Evolutionary conservation across 2,888 invertebrate genomes (phyloP), one percentile per base, ranked within the genome.

Genomic region (Ichneumoninae sp.): DNA sequence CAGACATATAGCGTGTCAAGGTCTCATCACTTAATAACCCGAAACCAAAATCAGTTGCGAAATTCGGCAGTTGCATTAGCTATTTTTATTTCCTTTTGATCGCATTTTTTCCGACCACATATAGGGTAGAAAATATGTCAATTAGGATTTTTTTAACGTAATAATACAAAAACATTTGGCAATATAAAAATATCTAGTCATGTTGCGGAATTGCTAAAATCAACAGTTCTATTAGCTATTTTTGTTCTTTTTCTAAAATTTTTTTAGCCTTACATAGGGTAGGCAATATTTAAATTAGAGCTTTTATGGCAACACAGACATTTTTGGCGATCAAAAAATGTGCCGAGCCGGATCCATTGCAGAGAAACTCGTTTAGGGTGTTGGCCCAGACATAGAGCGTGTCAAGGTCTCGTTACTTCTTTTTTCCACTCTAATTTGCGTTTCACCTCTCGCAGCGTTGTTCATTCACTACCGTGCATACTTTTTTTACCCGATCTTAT

Each of bases 321-420:
- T 33, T 30, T 30, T 16, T 4, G 16, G 2, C n/a, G 30, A 33
- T 13, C 0, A 33, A 6, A 16, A 33, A 16, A 16, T 10, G n/a
- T 62, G 30, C 22, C 33, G 1, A 16, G 16, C 30, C 16, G 6
- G 16, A 60, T 33, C 16, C 16, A 33, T 33, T n/a, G 13, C 5
- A 52, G n/a, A 52, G 26, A 50, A 22, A 50, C 44, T 30, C n/a
- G 36, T 30, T 60, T 19, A 62, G 60, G 78, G 62, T 79, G 78
- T 70, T 79, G 78, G 33, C 71, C 76, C 52, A 66, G 26, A 65
- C 16, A 30, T 40, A 10, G 69, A 30, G 54, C 77, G 69, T 79
- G 79, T 62, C 52, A 79, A 52, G 62, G 70, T 79, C 70, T 79
- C 70, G 62, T 79, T 71, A 13, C 36, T 50, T 50, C 44, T 16